Evolutionary conservation across 2,113 vertebrate species (phyloP).

Genomic region (Pseudolaguvia tuberculata): DNA sequence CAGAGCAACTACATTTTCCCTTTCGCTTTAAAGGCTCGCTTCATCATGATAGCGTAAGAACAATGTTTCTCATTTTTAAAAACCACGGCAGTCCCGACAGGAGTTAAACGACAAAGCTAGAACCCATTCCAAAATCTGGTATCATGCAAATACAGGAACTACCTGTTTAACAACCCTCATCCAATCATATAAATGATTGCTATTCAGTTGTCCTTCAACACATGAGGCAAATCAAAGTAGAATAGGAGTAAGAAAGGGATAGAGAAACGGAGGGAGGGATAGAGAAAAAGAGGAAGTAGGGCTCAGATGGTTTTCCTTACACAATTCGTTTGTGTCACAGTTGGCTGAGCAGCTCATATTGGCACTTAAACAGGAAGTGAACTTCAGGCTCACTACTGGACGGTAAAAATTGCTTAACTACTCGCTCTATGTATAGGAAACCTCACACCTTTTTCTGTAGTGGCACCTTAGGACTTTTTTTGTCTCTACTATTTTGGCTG

Average conservation of each 20-base stretch:
- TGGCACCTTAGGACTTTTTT: conserved; percentile 64
- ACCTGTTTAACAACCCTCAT: conserved; percentile 38
- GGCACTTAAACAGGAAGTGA: conserved; percentile 60
- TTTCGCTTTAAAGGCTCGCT: conserved; percentile 53
- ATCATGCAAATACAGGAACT: conserved; percentile 44
- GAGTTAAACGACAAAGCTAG: conserved; percentile 61
- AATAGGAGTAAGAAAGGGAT: conserved; percentile 26
- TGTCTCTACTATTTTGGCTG: conserved; percentile 53
- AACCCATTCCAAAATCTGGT: conserved; percentile 44
- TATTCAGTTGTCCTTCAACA: conserved; percentile 40
- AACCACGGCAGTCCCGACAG: conserved; percentile 57
- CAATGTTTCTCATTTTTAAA: conserved; percentile 46
- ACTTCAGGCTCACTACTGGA: conserved; percentile 54
- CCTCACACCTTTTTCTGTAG: conserved; percentile 60
- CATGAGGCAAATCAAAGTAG: conserved; percentile 28
- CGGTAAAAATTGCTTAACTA: conserved; percentile 49
- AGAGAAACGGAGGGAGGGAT: conserved; percentile 17
- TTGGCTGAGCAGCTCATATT: conserved; percentile 63
- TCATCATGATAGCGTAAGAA: conserved; percentile 34
- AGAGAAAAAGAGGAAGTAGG: conserved; percentile 61
- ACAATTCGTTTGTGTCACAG: conserved; percentile 50
- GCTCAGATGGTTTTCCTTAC: conserved; percentile 56
- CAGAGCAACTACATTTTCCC: conserved; percentile 53
- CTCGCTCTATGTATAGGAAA: conserved; percentile 55
- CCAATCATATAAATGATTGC: conserved; percentile 17